phyloP scores from a whole-genome alignment of 2,888 invertebrate species.

The Netelia fuscicornis region DNA sequence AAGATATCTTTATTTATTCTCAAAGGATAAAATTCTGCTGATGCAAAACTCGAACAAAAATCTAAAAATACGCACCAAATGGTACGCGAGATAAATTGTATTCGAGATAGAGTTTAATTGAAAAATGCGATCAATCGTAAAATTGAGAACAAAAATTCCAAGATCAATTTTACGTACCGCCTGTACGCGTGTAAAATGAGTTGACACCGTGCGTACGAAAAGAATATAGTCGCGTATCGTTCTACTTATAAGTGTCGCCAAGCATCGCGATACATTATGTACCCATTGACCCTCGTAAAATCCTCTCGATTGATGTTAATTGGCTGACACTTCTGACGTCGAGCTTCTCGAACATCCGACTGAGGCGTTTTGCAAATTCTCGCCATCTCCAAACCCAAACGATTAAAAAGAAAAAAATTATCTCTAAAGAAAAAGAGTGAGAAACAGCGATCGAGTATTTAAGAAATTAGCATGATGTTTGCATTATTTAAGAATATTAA shows the following conservation, averaged over 20 bases:
- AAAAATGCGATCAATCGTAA: not conserved
- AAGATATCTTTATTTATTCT: not conserved
- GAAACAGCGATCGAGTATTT: no score
- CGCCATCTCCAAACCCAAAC: not conserved
- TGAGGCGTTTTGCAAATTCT: slow-evolving; percentile 6
- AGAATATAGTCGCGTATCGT: slow-evolving; percentile 37
- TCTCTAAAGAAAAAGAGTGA: no score
- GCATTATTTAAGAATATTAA: no score
- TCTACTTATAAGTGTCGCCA: slow-evolving; percentile 36
- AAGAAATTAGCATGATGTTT: no score
- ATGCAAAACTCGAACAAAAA: not conserved
- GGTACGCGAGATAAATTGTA: not conserved
- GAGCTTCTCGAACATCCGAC: slow-evolving; percentile 4
- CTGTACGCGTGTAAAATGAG: not conserved
- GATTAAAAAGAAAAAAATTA: no score
- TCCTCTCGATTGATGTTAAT: slow-evolving; percentile 61
- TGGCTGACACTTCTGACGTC: slow-evolving; percentile 51
- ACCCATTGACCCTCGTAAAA: slow-evolving; percentile 65
- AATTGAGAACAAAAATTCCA: slow-evolving; percentile 14
- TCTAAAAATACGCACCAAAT: not conserved
- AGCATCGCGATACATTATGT: slow-evolving; percentile 32
- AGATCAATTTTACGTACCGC: not conserved
- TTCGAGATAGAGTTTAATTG: not conserved
- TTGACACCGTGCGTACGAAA: slow-evolving; percentile 25
- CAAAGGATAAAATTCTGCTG: not conserved